Conservation (phyloP, 2,113 vertebrate species). For the Plotosus lineatus region DNA sequence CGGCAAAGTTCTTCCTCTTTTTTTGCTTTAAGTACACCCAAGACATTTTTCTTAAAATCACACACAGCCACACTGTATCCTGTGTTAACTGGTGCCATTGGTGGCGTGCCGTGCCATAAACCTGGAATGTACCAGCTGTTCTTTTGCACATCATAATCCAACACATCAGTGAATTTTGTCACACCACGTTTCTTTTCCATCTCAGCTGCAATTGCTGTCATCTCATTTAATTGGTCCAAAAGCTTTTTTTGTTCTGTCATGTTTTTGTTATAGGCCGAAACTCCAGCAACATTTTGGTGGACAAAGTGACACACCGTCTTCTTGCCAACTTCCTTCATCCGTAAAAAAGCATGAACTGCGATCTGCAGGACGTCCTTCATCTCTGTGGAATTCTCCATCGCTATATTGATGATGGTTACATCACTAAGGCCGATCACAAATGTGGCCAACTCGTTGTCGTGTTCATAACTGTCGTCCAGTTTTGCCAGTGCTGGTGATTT, state of each 20-base stretch:
- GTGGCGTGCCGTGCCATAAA: constrained; percentile 69
- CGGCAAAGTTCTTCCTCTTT: background rate
- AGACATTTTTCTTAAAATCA: constrained; percentile 59
- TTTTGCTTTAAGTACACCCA: constrained; percentile 36
- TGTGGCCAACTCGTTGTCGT: constrained; percentile 76
- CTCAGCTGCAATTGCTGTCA: constrained; percentile 61
- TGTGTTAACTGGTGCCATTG: constrained; percentile 68
- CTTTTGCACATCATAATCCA: constrained; percentile 58
- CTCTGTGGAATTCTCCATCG: constrained; percentile 60
- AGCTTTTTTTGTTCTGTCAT: constrained; percentile 61
- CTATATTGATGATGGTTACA: constrained; percentile 72
- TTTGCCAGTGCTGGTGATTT: constrained; percentile 52
- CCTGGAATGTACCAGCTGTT: constrained; percentile 69
- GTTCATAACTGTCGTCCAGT: constrained; percentile 58
- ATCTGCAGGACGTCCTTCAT: constrained; percentile 66
- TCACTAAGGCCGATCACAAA: constrained; percentile 76
- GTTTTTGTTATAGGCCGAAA: constrained; percentile 63
- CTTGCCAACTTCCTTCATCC: constrained; percentile 67
- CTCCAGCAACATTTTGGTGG: constrained; percentile 71
- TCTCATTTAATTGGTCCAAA: constrained; percentile 66
- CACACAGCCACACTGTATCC: constrained; percentile 65
- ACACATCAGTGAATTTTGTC: constrained; percentile 60
- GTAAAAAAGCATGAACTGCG: constrained; percentile 59
- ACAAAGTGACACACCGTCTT: constrained; percentile 75
- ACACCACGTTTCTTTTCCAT: constrained; percentile 63